These are phyloP conservation scores for Daktulosphaira vitifoliae DNA, from an alignment of 1,140 invertebrate species.

Conservation along the genomic window DNA sequence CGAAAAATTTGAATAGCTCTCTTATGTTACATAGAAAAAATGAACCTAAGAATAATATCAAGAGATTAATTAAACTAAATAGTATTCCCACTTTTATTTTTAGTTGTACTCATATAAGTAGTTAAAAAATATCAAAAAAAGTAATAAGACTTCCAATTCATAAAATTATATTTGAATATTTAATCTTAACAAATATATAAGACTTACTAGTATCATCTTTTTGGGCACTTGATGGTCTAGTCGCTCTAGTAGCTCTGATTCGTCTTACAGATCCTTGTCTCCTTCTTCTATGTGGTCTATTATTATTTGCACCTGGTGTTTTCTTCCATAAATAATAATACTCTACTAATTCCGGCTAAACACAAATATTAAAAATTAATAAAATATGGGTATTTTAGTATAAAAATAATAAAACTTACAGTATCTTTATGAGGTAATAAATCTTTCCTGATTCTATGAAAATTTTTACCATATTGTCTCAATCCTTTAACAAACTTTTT, in stretches of 20 bases:
- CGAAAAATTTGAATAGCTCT: too few species aligned
- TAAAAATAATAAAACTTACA: constrained; percentile 47
- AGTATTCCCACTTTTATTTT: too few species aligned
- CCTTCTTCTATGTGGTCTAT: constrained; percentile 75
- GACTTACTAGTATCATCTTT: constrained; percentile 44
- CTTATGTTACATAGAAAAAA: too few species aligned
- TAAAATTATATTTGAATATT: too few species aligned
- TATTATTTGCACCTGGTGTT: constrained; percentile 94
- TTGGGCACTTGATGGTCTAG: constrained; percentile 54
- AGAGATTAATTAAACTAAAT: too few species aligned
- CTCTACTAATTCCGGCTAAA: constrained; percentile 87
- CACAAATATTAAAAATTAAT: neutral
- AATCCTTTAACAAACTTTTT: constrained; percentile 98
- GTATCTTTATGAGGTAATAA: constrained; percentile 93
- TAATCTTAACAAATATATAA: neutral
- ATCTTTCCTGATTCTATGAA: constrained; percentile 94
- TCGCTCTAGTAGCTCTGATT: constrained; percentile 71
- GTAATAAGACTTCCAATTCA: too few species aligned
- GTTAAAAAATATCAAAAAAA: too few species aligned
- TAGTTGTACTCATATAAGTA: too few species aligned
- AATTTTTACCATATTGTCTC: constrained; percentile 97
- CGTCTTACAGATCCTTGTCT: constrained; percentile 80
- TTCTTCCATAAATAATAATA: constrained; percentile 99
- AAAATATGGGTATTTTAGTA: neutral
- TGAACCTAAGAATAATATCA: too few species aligned